Percentiles rank a stretch among this genome's conserved stretches.
Conservation (phyloP, 2,888 invertebrate genomes). For the Acleris cristana region DNA sequence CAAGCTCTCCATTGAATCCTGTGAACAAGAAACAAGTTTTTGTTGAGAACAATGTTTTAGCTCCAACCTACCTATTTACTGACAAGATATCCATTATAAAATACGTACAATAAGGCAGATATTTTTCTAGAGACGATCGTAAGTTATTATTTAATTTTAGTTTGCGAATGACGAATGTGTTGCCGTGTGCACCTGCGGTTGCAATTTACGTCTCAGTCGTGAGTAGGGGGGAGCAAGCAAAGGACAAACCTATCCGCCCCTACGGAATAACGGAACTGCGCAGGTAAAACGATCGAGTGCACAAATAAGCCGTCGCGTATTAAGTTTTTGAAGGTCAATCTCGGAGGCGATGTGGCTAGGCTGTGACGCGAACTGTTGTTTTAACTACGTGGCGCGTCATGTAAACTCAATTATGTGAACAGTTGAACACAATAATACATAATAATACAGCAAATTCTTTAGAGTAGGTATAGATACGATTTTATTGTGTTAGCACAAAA, state of each 20-base stretch:
- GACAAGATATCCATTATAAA: not conserved
- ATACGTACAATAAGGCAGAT: constrained; percentile 3
- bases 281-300: constrained; percentile 43
- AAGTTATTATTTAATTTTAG: constrained; percentile 10
- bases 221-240: constrained; percentile 40
- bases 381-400: constrained; percentile 30
- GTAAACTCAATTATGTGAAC: constrained; percentile 14
- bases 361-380: constrained; percentile 27
- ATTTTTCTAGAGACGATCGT: not conserved
- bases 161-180: constrained; percentile 19
- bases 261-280: constrained; percentile 48
- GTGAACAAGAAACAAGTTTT: constrained; percentile 55
- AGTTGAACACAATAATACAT: not conserved
- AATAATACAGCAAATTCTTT: not conserved
- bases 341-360: constrained; percentile 18
- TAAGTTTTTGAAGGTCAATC: constrained; percentile 35
- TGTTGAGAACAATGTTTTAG: constrained; percentile 19
- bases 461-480: constrained; percentile 1
- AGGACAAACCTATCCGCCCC: constrained; percentile 46
- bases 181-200: constrained; percentile 35
- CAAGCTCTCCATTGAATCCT: constrained; percentile 85
- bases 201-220: constrained; percentile 45
- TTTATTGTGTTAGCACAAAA: constrained; percentile 27
- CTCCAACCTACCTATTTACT: constrained; percentile 3
- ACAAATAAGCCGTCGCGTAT: constrained; percentile 34